phyloP scores from a whole-genome alignment of 2,113 vertebrate species.

The Phaethon lepturus region DNA sequence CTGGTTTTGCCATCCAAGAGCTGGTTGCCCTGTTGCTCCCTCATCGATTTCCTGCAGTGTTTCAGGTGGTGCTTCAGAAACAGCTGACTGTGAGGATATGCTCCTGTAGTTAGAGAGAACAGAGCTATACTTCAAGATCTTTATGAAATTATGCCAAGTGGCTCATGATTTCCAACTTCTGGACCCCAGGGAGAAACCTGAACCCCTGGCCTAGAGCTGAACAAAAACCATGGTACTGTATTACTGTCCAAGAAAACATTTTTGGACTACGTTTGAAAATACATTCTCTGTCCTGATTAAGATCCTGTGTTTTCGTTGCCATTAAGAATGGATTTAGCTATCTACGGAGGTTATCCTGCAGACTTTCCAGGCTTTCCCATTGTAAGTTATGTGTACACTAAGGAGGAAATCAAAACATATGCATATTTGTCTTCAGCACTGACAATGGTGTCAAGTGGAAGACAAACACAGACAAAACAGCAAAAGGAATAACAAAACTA shows the following conservation, averaged over 20 bases:
- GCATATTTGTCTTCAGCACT: conserved; percentile 45
- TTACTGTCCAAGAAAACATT: conserved; percentile 53
- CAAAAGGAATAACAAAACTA: conserved; percentile 38
- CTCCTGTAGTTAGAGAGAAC: neutral
- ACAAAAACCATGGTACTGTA: neutral
- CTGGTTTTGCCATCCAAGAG: neutral
- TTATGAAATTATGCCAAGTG: conserved; percentile 8
- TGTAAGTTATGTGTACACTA: conserved; percentile 46
- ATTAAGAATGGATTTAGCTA: conserved; percentile 64
- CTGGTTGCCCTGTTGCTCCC: neutral
- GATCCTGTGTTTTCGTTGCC: conserved; percentile 27
- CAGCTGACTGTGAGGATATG: neutral
- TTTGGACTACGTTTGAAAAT: conserved; percentile 45
- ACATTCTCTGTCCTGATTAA: conserved; percentile 40
- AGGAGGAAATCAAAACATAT: conserved; percentile 68
- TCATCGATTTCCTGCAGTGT: neutral
- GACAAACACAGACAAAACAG: conserved; percentile 32
- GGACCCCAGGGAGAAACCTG: conserved; percentile 9
- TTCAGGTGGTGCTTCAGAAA: conserved; percentile 38
- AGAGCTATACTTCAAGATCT: neutral
- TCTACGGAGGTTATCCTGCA: conserved; percentile 73
- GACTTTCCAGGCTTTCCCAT: conserved; percentile 66
- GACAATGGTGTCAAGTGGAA: neutral
- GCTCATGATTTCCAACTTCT: conserved; percentile 31
- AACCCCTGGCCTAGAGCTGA: conserved; percentile 22